Evolutionary conservation across 1,140 invertebrate genomes (phyloP).

Genomic region (Euura saliciscinereae): DNA sequence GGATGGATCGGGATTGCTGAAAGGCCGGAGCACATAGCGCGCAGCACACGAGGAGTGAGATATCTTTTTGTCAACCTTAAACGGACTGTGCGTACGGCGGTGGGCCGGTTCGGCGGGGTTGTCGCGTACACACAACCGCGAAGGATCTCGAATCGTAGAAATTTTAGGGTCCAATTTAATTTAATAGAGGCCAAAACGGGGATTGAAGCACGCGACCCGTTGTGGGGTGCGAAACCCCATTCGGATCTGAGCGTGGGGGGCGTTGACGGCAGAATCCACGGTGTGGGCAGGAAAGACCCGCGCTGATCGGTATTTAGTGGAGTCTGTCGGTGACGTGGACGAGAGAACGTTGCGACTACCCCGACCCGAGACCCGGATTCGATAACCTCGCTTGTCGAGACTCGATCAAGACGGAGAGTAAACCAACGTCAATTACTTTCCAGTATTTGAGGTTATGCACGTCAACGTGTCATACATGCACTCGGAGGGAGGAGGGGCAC

Average conservation of each 20-base stretch:
- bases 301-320: constrained; percentile 55
- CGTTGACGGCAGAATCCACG: constrained; percentile 6
- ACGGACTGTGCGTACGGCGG: neutral
- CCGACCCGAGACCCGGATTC: too few species aligned
- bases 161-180: constrained; percentile 55
- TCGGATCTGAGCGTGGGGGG: neutral
- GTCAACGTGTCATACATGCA: too few species aligned
- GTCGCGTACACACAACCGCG: neutral
- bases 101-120: neutral
- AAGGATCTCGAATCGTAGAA: constrained; percentile 32
- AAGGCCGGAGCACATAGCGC: neutral
- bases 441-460: too few species aligned
- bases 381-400: too few species aligned
- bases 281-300: constrained; percentile 45
- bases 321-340: constrained; percentile 55
- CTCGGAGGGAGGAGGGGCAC: neutral
- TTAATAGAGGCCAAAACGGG: constrained; percentile 47
- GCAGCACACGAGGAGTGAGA: neutral
- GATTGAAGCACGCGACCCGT: constrained; percentile 7
- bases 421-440: too few species aligned
- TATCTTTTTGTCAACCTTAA: neutral
- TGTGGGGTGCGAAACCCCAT: neutral
- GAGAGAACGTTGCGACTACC: constrained; percentile 11
- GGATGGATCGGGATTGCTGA: neutral
- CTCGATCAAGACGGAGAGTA: too few species aligned